phyloP scores from a whole-genome alignment of 2,888 invertebrate genomes.

The Belgica antarctica region DNA sequence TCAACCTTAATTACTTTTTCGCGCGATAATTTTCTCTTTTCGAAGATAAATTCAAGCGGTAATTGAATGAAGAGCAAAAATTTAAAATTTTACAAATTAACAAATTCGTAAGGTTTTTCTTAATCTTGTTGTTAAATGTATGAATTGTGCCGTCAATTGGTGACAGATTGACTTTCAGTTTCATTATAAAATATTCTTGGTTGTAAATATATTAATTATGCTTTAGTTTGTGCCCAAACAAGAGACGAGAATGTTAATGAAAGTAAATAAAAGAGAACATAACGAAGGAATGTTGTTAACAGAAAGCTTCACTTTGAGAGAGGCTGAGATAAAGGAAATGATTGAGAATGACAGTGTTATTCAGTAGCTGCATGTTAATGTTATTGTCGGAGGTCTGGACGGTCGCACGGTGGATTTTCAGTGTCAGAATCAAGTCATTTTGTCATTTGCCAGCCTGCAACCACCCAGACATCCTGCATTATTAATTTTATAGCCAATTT shows the following conservation, averaged over 20 bases:
- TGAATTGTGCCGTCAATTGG: background rate
- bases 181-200: background rate
- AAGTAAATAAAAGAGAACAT: background rate
- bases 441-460: too few relatives aligned
- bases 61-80: background rate
- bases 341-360: slow-evolving; percentile 11
- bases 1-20: background rate
- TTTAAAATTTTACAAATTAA: slow-evolving; percentile 10
- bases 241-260: slow-evolving; percentile 3
- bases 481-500: slow-evolving; percentile 15
- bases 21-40: background rate
- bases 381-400: too few relatives aligned
- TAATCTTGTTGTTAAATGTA: slow-evolving; percentile 32
- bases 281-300: background rate
- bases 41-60: background rate
- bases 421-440: too few relatives aligned
- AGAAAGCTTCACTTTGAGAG: background rate
- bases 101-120: slow-evolving; percentile 9
- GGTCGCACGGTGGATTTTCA: too few relatives aligned
- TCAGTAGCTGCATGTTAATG: slow-evolving; percentile 6
- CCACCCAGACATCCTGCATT: too few relatives aligned
- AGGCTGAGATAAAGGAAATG: background rate
- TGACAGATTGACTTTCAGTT: background rate
- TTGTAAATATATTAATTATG: slow-evolving; percentile 10
- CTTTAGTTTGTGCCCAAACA: slow-evolving; percentile 4